phyloP scores from a whole-genome alignment of 64 coral and sea anemone species.

The Exaiptasia diaphana region DNA sequence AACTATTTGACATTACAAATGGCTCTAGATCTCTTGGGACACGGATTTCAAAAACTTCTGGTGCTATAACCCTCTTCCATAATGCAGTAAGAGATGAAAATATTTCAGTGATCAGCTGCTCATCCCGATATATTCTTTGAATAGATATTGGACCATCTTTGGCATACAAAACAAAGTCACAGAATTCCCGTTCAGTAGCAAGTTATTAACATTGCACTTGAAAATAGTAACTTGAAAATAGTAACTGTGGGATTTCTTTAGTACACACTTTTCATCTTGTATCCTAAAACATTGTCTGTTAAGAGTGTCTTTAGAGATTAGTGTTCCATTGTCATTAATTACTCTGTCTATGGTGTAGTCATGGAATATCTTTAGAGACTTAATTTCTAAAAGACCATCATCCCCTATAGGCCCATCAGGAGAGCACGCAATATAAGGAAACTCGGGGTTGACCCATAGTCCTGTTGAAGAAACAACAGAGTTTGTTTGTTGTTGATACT shows the following conservation, averaged over 20 bases:
- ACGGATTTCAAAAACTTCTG: conserved; percentile 32
- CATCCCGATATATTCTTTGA: conserved; percentile 35
- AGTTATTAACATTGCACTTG: conserved; percentile 23
- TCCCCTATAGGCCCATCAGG: background rate
- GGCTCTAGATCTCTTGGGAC: conserved; percentile 36
- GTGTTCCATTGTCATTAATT: background rate
- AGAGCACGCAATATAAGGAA: conserved; percentile 12
- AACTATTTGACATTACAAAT: conserved; percentile 20
- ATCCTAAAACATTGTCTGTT: conserved; percentile 39
- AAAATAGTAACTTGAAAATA: conserved; percentile 57
- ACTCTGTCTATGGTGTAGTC: conserved; percentile 26
- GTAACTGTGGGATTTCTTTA: conserved; percentile 17
- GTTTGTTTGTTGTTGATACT: conserved; percentile 43
- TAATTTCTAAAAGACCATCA: conserved; percentile 46
- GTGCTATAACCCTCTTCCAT: conserved; percentile 46
- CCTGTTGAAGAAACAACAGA: conserved; percentile 5
- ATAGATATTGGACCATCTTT: conserved; percentile 38
- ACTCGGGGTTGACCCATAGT: conserved; percentile 37
- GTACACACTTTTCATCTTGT: conserved; percentile 21
- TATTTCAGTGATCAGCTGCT: conserved; percentile 48
- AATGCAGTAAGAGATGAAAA: conserved; percentile 7
- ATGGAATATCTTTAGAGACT: conserved; percentile 49
- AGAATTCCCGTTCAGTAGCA: conserved; percentile 44
- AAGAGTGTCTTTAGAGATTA: conserved; percentile 37
- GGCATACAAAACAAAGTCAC: conserved; percentile 68